Base-by-base conservation (phyloP, 2,113 vertebrate genomes). In the Bos taurus region DNA sequence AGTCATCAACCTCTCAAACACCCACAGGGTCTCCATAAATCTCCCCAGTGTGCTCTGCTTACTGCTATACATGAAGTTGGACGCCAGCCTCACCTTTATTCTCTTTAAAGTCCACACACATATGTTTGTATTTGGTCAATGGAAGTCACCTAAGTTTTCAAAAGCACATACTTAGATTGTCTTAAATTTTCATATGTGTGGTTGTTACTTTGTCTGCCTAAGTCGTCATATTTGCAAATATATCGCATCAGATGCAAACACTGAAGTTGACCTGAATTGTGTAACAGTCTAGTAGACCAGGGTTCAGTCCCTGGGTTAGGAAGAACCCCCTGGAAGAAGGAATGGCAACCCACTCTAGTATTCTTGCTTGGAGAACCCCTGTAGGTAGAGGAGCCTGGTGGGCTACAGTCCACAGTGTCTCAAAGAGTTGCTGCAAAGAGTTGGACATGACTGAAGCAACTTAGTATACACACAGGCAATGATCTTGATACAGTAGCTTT, bases 21-120 rank as follows among this genome's bases (percentile, higher is more conserved):
- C 26, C 9, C 28, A n/a, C 13, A 1, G 1, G 5, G 14, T 30
- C n/a, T 46, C 30, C 33, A n/a, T 0, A 7, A 33, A 64, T 28
- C 8, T 57, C 9, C 46, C 16, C 12, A 5, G 1, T 6, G 10
- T 14, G 6, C 14, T 19, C 7, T 19, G 5, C 15, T 86, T 83
- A 5, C 7, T 33, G 3, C 19, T 40, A 0, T 30, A 52, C 30
- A 25, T 13, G 33, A 46, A 56, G 13, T 50, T 33, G 7, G 2
- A 12, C 1, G 2, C 15, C 12, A 16, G 6, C 21, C 43, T 60
- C 23, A 74, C 1, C n/a, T 57, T 64, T 43, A 25, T 17, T 78
- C 36, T 67, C 48, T 85, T 78, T 6, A 52, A 10, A 43, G 6
- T 60, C 56, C 9, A 54, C 28, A 36, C 28, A 46, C 7, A 81